Evolutionary conservation across 2,888 invertebrate species (phyloP), one percentile per base, ranked within the genome.

Genomic region (Hipparchia semele): DNA sequence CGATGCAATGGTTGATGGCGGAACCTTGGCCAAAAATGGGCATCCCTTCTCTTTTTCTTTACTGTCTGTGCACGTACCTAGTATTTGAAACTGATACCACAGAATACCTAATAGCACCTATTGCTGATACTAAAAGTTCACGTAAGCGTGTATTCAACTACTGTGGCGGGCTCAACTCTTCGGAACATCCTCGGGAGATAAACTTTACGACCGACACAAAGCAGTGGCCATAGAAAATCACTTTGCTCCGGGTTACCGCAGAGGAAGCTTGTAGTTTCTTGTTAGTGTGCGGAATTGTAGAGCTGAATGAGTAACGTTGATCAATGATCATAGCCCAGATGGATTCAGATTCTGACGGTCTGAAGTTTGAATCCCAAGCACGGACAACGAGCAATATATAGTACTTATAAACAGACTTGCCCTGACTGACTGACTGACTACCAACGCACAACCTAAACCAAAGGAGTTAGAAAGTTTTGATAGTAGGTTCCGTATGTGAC

Each of bases 91-190:
- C 45, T 2, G 6, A 6, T 23, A 23, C 23, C 39, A 61, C n/a
- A n/a, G 12, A 61, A 61, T 23, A 23, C 23, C 23, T 23, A 23
- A 23, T 1, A 23, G 23, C 23, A 23, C 0, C 23, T 23, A 23
- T 23, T 23, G 23, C 23, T 23, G 23, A 23, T 23, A 23, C 23
- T 23, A 23, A n/a, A n/a, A 61, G 39, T 61, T 12, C 6, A 10
- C 39, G 60, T 45, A 61, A n/a, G 10, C 6, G 60, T 61, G 7
- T 61, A 61, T 61, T 61, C 60, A 61, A 60, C 39, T 60, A 45
- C n/a, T 39, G 60, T 6, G 60, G 45, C 39, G 10, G 59, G 3
- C 12, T 7, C 56, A 13, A 33, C 60, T 39, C 6, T 5, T 60
- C 60, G 60, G 7, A 45, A n/a, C 45, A 45, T 61, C 12, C 60